Percentiles rank a stretch among this genome's conserved stretches.
Conservation (phyloP, 2,888 invertebrate genomes). For the Drosophila hamatofila region DNA sequence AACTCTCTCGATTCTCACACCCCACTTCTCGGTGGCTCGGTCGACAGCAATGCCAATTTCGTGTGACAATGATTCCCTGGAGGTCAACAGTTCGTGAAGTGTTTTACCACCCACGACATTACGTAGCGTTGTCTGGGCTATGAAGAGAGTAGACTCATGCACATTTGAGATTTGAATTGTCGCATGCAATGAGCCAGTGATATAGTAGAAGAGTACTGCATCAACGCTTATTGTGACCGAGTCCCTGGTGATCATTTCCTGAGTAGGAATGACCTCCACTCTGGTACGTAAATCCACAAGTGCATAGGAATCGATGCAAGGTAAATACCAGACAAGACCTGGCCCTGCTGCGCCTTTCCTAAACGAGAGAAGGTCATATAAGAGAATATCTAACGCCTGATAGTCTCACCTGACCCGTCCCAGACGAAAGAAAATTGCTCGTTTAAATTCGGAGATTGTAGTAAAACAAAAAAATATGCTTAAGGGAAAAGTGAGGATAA, state of each 20-base stretch:
- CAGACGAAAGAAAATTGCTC: slow-evolving; percentile 88
- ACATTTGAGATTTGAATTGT: slow-evolving; percentile 88
- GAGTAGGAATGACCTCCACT: slow-evolving; percentile 88
- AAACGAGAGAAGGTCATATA: not conserved
- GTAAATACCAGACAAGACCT: slow-evolving; percentile 87
- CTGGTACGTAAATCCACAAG: slow-evolving; percentile 87
- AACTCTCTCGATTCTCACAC: slow-evolving; percentile 95
- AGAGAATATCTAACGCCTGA: fast-evolving
- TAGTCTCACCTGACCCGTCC: slow-evolving; percentile 84
- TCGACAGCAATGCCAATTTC: slow-evolving; percentile 94
- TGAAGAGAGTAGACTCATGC: slow-evolving; percentile 89
- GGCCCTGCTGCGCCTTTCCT: slow-evolving; percentile 86
- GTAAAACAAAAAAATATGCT: slow-evolving; percentile 71
- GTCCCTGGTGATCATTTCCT: slow-evolving; percentile 92
- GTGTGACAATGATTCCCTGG: slow-evolving; percentile 94
- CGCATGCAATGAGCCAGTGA: slow-evolving; percentile 90
- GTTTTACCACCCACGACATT: slow-evolving; percentile 96
- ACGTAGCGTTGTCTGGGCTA: slow-evolving; percentile 93
- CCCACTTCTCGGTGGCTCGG: slow-evolving; percentile 95
- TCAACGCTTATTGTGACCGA: slow-evolving; percentile 96
- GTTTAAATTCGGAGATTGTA: slow-evolving; percentile 87
- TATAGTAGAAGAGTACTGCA: slow-evolving; percentile 92
- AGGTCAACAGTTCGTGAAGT: slow-evolving; percentile 95
- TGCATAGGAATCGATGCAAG: slow-evolving; percentile 87
- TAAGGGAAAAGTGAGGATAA: slow-evolving; percentile 74